Conservation (phyloP, 2,797 vertebrate species). For the Petrocephalus sullivani region DNA sequence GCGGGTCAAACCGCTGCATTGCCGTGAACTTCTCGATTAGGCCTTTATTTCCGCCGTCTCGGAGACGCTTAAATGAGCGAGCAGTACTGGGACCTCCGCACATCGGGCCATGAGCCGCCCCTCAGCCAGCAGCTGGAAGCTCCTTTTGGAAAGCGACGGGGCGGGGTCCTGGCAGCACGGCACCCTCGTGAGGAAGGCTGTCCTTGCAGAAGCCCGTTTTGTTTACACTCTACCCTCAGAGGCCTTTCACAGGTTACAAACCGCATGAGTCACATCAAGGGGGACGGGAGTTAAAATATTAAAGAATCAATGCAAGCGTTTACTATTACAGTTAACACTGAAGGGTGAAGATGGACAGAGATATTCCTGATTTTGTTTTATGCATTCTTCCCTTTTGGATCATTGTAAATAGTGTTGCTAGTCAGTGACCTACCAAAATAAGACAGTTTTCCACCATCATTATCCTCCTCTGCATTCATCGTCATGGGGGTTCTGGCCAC, state of each 20-base stretch:
- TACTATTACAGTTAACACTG: background rate
- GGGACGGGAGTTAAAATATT: constrained; percentile 29
- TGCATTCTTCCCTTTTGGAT: background rate
- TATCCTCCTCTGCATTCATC: background rate
- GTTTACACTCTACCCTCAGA: constrained; percentile 20
- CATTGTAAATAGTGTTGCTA: background rate
- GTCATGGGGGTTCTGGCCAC: background rate
- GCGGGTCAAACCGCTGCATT: background rate
- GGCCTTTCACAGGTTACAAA: constrained; percentile 31
- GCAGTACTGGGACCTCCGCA: background rate
- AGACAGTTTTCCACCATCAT: background rate
- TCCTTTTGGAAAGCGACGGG: background rate
- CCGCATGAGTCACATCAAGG: constrained; percentile 31
- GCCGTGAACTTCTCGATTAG: constrained; percentile 6
- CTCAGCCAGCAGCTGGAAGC: background rate
- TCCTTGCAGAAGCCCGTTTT: constrained; percentile 22
- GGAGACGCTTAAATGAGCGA: background rate
- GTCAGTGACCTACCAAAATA: background rate
- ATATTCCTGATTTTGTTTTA: background rate
- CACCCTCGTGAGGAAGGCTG: background rate
- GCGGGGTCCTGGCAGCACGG: background rate
- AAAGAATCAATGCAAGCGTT: constrained; percentile 15
- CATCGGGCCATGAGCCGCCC: background rate
- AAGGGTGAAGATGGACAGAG: background rate
- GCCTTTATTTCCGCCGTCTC: background rate